These are phyloP conservation scores for Chymomyza caudatula DNA, from an alignment of 2,888 invertebrate species.

Conservation along the genomic window DNA sequence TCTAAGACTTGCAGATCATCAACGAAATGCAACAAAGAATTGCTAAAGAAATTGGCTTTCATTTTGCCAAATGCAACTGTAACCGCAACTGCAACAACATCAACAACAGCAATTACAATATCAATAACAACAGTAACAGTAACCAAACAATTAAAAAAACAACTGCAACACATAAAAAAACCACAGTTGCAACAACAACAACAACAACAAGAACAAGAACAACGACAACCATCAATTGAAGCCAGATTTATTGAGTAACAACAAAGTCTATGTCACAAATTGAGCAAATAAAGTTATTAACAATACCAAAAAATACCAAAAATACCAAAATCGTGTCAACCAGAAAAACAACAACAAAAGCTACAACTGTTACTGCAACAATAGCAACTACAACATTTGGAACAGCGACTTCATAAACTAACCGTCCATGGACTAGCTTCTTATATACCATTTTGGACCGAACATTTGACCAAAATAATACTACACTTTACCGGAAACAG, in stretches of 20 bases:
- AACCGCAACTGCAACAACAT: not conserved
- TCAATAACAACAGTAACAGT: not conserved
- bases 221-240: not conserved
- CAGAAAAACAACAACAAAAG: not conserved
- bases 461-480: not conserved
- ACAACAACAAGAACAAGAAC: not conserved
- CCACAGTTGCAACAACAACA: not conserved
- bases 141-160: too few relatives aligned
- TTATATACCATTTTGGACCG: not conserved
- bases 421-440: not conserved
- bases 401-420: not conserved
- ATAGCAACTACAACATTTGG: not conserved
- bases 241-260: not conserved
- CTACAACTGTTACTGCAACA: conserved; percentile 3
- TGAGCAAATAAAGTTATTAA: not conserved
- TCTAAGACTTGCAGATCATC: conserved; percentile 39
- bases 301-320: not conserved
- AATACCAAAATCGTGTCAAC: not conserved
- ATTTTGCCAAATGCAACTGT: conserved; percentile 34
- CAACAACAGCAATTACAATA: conserved; percentile 1
- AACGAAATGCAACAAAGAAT: conserved; percentile 65
- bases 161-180: not conserved
- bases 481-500: conserved; percentile 4
- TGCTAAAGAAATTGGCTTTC: conserved; percentile 38
- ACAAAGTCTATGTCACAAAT: not conserved